Evolutionary conservation across 1,140 invertebrate species (phyloP).

Genomic region (Belonocnema kinseyi): DNA sequence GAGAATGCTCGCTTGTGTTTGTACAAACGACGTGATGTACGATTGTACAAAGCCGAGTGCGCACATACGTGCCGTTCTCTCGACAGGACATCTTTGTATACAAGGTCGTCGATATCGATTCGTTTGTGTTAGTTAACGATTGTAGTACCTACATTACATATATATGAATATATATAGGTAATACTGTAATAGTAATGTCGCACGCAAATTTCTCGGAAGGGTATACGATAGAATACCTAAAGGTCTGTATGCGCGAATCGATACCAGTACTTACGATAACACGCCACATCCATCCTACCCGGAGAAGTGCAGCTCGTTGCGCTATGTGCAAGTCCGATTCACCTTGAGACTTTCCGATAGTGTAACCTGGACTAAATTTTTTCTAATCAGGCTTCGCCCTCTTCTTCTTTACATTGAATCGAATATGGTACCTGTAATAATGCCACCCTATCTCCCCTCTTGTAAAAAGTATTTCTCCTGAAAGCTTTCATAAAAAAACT

Average conservation of each 20-base stretch:
- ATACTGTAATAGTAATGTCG: conserved; percentile 17
- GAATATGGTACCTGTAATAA: too few species aligned
- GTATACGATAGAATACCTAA: neutral
- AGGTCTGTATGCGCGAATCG: neutral
- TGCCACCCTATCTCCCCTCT: too few species aligned
- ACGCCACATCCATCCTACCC: neutral
- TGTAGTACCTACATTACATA: conserved; percentile 4
- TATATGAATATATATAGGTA: conserved; percentile 4
- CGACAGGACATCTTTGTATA: conserved; percentile 5
- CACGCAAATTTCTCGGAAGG: conserved; percentile 23
- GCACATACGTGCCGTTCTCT: neutral
- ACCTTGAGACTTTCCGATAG: conserved; percentile 2
- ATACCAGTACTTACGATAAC: conserved; percentile 10
- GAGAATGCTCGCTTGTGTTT: conserved; percentile 24
- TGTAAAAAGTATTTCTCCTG: too few species aligned
- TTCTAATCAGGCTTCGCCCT: neutral
- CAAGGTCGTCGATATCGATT: conserved; percentile 7
- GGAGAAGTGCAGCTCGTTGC: neutral
- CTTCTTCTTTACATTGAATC: too few species aligned
- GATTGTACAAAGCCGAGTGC: conserved; percentile 36
- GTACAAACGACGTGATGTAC: conserved; percentile 28
- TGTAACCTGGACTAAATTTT: neutral
- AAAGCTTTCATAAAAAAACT: too few species aligned
- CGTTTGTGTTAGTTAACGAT: conserved; percentile 26
- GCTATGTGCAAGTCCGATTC: neutral